phyloP scores from a whole-genome alignment of 2,113 vertebrate genomes.

The Albula goreensis region DNA sequence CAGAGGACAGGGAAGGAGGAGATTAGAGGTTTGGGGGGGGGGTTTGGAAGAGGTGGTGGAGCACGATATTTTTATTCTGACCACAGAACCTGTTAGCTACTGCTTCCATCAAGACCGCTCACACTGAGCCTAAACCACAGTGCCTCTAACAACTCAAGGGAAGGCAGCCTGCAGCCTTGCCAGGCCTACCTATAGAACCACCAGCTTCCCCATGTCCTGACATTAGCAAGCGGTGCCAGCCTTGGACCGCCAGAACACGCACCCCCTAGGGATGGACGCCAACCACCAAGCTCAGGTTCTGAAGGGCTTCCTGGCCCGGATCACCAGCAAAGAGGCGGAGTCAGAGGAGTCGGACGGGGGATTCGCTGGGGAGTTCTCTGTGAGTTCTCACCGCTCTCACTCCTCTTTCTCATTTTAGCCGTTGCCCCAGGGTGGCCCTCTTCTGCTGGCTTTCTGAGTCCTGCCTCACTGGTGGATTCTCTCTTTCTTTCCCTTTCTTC shows the following conservation, averaged over 20 bases:
- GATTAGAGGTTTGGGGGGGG: background rate
- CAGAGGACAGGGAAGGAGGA: constrained; percentile 35
- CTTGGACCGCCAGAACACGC: constrained; percentile 33
- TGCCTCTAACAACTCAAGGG: constrained; percentile 23
- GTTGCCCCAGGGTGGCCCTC: too few relatives aligned
- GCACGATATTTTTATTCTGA: constrained; percentile 62
- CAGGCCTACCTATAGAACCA: background rate
- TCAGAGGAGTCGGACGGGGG: constrained; percentile 38
- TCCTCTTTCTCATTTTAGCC: background rate
- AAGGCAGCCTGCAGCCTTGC: constrained; percentile 21
- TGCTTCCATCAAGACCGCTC: constrained; percentile 52
- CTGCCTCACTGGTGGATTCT: background rate
- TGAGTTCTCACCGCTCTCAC: constrained; percentile 51
- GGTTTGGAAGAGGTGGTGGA: constrained; percentile 36
- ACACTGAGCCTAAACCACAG: constrained; percentile 18
- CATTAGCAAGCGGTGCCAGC: constrained; percentile 51
- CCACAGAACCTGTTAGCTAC: constrained; percentile 70
- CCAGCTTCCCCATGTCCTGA: constrained; percentile 45
- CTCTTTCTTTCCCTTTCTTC: background rate
- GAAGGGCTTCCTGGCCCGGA: constrained; percentile 56
- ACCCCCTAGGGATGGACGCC: constrained; percentile 56
- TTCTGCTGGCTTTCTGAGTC: background rate
- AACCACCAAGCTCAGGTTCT: constrained; percentile 56
- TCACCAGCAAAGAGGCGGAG: constrained; percentile 55
- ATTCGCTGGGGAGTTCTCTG: constrained; percentile 64